These are phyloP conservation scores for Rhabdomys dilectus DNA, from an alignment of 2,113 vertebrate genomes.

Conservation along the genomic window DNA sequence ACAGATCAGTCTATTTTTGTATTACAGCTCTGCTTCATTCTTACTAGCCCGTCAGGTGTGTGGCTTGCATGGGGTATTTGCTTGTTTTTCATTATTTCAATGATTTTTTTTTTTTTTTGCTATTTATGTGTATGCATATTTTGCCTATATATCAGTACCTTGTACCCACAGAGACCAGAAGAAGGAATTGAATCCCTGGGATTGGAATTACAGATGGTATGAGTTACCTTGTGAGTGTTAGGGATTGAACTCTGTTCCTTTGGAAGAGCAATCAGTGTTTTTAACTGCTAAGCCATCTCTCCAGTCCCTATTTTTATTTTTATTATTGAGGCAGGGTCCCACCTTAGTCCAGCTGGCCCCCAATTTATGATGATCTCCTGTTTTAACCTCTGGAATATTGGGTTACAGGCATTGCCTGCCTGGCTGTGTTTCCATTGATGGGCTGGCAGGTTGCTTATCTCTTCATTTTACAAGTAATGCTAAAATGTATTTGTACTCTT, in stretches of 20 bases:
- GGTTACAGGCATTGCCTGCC: not conserved
- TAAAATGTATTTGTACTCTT: not conserved
- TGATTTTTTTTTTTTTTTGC: not conserved
- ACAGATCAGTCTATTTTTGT: not conserved
- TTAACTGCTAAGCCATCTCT: not conserved
- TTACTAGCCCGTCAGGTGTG: not conserved
- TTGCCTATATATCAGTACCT: not conserved
- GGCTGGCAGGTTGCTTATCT: not conserved
- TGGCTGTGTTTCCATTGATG: not conserved
- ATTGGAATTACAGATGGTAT: not conserved
- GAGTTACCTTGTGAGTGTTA: not conserved
- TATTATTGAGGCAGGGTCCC: not conserved
- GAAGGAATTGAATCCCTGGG: too few relatives aligned
- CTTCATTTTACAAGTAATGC: constrained; percentile 53
- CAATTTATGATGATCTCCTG: not conserved
- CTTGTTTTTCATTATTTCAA: not conserved
- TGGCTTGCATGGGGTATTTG: not conserved
- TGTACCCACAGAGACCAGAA: not conserved
- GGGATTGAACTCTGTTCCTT: not conserved
- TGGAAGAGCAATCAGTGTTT: not conserved
- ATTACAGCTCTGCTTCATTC: not conserved
- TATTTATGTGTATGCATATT: not conserved
- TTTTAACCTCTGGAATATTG: not conserved
- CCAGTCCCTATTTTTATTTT: not conserved
- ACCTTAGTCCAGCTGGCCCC: not conserved